Percentiles rank a stretch among this genome's conserved stretches.
Conservation (phyloP, 2,113 vertebrate genomes). For the Baryphthengus martii region DNA sequence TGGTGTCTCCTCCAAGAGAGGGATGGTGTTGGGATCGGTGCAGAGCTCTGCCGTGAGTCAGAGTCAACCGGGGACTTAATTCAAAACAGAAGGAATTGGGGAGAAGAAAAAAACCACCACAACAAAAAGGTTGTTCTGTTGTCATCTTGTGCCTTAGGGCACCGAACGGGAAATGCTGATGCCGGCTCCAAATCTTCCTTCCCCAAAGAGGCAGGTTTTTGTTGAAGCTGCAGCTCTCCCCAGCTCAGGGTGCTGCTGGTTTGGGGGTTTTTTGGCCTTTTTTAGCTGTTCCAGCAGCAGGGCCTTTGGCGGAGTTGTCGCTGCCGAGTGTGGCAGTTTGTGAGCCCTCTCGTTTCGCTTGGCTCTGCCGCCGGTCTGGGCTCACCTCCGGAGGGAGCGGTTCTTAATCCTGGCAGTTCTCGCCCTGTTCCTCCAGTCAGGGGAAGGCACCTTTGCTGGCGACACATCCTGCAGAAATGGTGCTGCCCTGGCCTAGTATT, state of each 20-base stretch:
- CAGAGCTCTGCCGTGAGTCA: not conserved
- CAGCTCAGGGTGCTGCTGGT: not conserved
- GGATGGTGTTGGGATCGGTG: not conserved
- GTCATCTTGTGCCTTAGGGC: not conserved
- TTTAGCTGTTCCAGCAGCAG: not conserved
- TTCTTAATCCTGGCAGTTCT: fast-evolving
- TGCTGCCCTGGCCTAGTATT: not conserved
- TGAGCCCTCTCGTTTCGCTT: not conserved
- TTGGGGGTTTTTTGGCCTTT: not conserved
- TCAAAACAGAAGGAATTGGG: not conserved
- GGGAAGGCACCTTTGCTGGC: not conserved
- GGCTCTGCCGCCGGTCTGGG: fast-evolving
- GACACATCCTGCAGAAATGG: not conserved
- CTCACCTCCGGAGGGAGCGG: not conserved
- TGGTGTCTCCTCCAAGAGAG: not conserved
- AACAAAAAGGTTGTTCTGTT: not conserved
- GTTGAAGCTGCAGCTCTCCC: not conserved
- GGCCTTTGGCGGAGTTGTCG: not conserved
- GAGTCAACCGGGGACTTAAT: not conserved
- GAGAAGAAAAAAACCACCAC: not conserved
- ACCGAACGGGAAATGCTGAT: not conserved
- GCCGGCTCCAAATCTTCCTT: not conserved
- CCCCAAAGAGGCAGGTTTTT: not conserved
- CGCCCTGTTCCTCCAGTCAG: not conserved
- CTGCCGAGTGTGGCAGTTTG: not conserved